Percentiles rank a stretch among this genome's conserved stretches.
Evolutionary conservation across 2,797 vertebrate species (phyloP).

Genomic region (Anisognathus igniventris): DNA sequence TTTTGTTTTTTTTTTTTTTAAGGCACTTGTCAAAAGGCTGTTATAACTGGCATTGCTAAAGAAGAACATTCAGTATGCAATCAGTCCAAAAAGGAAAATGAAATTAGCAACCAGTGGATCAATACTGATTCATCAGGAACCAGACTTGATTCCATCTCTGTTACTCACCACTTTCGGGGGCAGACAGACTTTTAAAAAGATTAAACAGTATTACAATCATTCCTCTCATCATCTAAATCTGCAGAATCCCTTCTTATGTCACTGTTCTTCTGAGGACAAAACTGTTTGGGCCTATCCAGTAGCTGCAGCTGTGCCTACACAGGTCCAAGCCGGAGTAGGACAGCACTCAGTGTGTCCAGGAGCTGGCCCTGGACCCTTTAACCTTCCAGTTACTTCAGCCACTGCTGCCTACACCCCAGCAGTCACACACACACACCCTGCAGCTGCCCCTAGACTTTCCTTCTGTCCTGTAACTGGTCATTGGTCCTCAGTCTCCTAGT

Average conservation of each 20-base stretch:
- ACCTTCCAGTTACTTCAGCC: neutral
- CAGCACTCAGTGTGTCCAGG: rapidly evolving
- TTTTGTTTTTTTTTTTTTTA: neutral
- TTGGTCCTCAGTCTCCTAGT: neutral
- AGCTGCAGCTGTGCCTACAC: neutral
- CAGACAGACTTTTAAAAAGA: neutral
- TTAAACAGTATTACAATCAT: neutral
- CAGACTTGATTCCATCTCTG: neutral
- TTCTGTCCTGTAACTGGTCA: neutral
- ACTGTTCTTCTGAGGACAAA: neutral
- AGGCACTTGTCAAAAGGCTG: neutral
- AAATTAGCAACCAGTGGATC: neutral
- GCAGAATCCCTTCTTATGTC: neutral
- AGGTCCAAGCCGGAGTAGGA: neutral
- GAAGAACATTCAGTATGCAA: neutral
- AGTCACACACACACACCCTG: rapidly evolving
- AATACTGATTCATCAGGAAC: neutral
- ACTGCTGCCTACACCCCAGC: rapidly evolving
- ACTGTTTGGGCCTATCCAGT: neutral
- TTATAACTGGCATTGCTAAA: neutral
- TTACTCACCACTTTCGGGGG: neutral
- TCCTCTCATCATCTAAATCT: neutral
- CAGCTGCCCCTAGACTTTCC: neutral
- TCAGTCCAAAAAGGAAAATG: neutral
- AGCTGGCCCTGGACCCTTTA: no score